These are phyloP conservation scores for Clivina fossor DNA, from an alignment of 2,888 invertebrate genomes.

Conservation along the genomic window DNA sequence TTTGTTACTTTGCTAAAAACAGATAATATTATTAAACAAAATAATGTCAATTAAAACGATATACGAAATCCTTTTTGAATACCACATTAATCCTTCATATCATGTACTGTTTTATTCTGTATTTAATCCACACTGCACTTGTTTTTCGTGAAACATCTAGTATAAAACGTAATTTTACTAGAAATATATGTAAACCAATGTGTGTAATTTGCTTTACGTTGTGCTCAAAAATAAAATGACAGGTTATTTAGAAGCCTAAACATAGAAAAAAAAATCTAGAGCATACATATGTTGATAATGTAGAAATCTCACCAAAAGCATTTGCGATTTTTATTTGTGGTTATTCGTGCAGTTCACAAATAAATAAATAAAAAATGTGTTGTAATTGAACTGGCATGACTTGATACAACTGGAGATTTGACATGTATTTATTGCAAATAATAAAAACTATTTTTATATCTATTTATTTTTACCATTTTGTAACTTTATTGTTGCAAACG, in stretches of 20 bases:
- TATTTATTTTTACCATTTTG: no score
- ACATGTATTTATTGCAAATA: no score
- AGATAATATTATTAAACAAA: constrained; percentile 19
- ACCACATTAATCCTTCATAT: not conserved
- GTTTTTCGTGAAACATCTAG: constrained; percentile 18
- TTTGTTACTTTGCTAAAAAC: constrained; percentile 33
- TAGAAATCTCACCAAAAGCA: no score
- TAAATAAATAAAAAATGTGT: no score
- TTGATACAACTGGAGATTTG: no score
- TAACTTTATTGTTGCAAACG: no score
- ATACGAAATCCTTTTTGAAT: constrained; percentile 25
- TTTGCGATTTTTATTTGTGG: no score
- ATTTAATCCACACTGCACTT: constrained; percentile 11
- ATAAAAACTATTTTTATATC: no score
- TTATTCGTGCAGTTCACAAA: no score
- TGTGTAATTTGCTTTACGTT: constrained; percentile 24
- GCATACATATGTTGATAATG: no score
- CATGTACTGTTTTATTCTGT: not conserved
- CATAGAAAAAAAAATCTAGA: no score
- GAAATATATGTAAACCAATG: constrained; percentile 15
- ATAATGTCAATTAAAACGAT: constrained; percentile 30
- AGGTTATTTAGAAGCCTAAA: constrained; percentile 7
- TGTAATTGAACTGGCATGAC: no score
- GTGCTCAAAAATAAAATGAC: not conserved
- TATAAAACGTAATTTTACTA: constrained; percentile 14